These are phyloP conservation scores for Polyergus mexicanus DNA, from an alignment of 1,140 invertebrate genomes.

Conservation along the genomic window DNA sequence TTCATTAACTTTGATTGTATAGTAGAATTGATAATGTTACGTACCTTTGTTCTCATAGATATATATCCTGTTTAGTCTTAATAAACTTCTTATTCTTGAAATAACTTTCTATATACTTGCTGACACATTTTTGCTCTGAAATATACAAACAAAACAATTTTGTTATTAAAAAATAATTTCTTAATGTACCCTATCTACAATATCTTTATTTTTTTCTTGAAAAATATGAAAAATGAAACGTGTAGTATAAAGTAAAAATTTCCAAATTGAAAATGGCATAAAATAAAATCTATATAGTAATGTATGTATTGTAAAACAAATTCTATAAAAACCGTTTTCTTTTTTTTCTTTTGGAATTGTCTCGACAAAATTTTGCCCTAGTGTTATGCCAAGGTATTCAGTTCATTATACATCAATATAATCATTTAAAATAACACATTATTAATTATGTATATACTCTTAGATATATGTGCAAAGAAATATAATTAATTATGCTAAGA, in stretches of 20 bases:
- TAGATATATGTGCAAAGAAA: no score
- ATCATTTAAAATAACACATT: neutral
- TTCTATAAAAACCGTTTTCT: no score
- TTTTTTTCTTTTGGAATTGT: no score
- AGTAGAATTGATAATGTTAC: neutral
- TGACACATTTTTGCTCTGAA: conserved; percentile 78
- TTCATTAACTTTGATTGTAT: conserved; percentile 5
- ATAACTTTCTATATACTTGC: conserved; percentile 76
- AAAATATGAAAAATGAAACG: neutral
- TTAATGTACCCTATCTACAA: neutral
- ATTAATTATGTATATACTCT: neutral
- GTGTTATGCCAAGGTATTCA: neutral
- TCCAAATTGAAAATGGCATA: neutral
- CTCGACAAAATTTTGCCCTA: neutral
- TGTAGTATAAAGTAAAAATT: neutral
- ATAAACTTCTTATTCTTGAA: conserved; percentile 79
- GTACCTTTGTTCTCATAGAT: conserved; percentile 64
- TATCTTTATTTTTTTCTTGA: neutral
- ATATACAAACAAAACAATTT: conserved; percentile 58
- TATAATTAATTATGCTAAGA: neutral
- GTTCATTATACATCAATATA: neutral
- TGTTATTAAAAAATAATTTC: neutral
- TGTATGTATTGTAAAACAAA: no score
- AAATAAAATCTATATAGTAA: neutral
- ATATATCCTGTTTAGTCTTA: conserved; percentile 78